Percentiles rank a stretch among this genome's conserved stretches.
These are phyloP conservation scores for Novumbra hubbsi DNA, from an alignment of 2,797 vertebrate species.

Conservation along the genomic window DNA sequence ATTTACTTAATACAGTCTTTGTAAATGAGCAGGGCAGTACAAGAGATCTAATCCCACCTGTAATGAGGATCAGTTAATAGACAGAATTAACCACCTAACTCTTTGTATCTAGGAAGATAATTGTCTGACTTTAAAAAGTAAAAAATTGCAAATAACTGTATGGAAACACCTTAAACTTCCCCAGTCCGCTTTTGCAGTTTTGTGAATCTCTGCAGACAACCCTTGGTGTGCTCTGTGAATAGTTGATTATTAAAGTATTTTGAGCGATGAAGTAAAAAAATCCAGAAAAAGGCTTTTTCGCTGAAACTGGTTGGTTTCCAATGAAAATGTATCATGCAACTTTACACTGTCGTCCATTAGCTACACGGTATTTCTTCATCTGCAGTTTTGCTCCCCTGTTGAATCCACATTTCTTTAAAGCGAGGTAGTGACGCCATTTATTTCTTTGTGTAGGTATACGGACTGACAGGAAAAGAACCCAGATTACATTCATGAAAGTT, in stretches of 20 bases:
- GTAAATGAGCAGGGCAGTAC: too few species aligned
- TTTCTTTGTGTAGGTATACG: background rate
- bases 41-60: too few species aligned
- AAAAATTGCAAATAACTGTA: too few species aligned
- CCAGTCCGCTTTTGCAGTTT: background rate
- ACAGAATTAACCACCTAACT: too few species aligned
- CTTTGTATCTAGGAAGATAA: too few species aligned
- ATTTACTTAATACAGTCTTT: too few species aligned
- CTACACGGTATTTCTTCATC: background rate
- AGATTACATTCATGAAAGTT: slow-evolving; percentile 28
- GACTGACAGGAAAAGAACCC: background rate
- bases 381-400: background rate
- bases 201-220: background rate
- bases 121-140: too few species aligned
- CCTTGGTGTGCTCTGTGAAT: background rate
- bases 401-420: background rate
- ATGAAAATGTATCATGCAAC: background rate
- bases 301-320: background rate
- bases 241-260: background rate
- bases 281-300: background rate
- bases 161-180: background rate
- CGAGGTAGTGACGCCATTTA: background rate
- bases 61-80: too few species aligned
- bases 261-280: background rate
- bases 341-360: background rate